These are phyloP conservation scores for Beris morrisii DNA, from an alignment of 2,888 invertebrate genomes.

Conservation along the genomic window DNA sequence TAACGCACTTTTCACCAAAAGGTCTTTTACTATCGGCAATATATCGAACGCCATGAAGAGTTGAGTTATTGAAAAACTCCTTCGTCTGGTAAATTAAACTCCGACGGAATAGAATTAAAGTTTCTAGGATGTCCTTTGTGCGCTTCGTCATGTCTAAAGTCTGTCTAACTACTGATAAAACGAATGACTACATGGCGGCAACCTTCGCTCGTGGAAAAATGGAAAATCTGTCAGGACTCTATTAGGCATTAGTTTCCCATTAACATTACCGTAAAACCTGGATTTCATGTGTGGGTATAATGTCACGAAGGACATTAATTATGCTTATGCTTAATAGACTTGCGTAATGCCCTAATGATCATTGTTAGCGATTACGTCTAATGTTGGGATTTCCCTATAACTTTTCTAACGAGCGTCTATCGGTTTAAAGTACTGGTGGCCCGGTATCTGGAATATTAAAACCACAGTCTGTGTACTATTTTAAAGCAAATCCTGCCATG, in stretches of 20 bases:
- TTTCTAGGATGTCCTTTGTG: slow-evolving; percentile 11
- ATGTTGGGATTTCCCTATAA: neutral
- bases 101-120: slow-evolving; percentile 56
- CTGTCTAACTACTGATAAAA: too few species aligned
- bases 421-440: neutral
- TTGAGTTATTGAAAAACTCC: slow-evolving; percentile 75
- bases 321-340: neutral
- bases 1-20: slow-evolving; percentile 71
- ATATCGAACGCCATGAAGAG: slow-evolving; percentile 77
- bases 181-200: too few species aligned
- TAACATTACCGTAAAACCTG: too few species aligned
- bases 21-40: slow-evolving; percentile 75
- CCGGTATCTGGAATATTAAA: neutral
- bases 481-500: too few species aligned
- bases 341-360: slow-evolving; percentile 12
- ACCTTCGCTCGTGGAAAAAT: too few species aligned
- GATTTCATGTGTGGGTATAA: too few species aligned
- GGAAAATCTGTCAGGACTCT: slow-evolving; percentile 1
- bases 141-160: slow-evolving; percentile 17
- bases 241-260: slow-evolving; percentile 3
- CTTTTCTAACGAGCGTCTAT: neutral
- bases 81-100: slow-evolving; percentile 72
- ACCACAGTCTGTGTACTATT: too few species aligned
- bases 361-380: neutral
- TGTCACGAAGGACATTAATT: too few species aligned